Conservation (phyloP, 2,797 vertebrate genomes). For the Psittacula derbiana region DNA sequence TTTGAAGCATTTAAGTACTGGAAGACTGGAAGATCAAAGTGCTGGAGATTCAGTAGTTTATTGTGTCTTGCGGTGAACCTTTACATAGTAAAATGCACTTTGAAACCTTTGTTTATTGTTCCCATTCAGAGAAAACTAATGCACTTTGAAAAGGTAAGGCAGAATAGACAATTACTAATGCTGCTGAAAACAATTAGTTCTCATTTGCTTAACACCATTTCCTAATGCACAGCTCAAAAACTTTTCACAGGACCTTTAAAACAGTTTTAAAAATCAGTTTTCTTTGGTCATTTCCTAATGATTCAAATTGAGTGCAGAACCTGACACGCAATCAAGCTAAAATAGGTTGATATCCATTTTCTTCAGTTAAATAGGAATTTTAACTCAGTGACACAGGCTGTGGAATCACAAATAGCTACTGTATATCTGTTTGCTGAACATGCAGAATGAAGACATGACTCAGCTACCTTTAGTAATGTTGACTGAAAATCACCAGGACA, state of each 20-base stretch:
- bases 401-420: constrained; percentile 47
- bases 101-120: constrained; percentile 61
- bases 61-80: neutral
- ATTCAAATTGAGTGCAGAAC: constrained; percentile 66
- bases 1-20: neutral
- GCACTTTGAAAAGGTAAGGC: constrained; percentile 36
- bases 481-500: neutral
- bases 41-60: neutral
- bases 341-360: constrained; percentile 76
- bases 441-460: neutral
- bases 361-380: constrained; percentile 76
- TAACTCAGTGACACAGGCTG: constrained; percentile 49
- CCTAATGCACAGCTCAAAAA: constrained; percentile 66
- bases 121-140: constrained; percentile 57
- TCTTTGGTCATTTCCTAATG: constrained; percentile 69
- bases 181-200: constrained; percentile 71
- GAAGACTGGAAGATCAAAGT: neutral
- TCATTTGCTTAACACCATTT: constrained; percentile 72
- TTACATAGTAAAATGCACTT: neutral
- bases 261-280: constrained; percentile 67
- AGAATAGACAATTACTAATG: constrained; percentile 48
- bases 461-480: neutral
- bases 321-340: constrained; percentile 71
- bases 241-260: constrained; percentile 74
- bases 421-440: constrained; percentile 13